These are phyloP conservation scores for Drosophila borealis DNA, from an alignment of 2,888 invertebrate genomes.

Conservation along the genomic window DNA sequence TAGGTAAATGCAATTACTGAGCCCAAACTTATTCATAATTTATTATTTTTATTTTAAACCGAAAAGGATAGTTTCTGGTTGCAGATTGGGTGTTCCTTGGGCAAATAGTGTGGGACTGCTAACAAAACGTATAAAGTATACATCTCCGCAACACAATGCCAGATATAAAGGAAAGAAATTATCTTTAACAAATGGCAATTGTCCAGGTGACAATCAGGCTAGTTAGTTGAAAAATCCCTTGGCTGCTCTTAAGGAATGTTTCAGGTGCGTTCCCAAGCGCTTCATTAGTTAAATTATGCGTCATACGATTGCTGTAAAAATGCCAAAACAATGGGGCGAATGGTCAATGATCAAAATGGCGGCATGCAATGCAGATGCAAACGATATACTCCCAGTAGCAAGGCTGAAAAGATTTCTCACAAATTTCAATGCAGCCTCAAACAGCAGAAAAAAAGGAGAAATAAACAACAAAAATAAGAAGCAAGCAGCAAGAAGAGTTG, in stretches of 20 bases:
- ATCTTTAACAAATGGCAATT: slow-evolving; percentile 19
- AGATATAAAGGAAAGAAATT: neutral
- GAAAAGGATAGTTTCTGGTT: too few species aligned
- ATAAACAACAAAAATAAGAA: slow-evolving; percentile 26
- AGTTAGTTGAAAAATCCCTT: slow-evolving; percentile 20
- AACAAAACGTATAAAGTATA: neutral
- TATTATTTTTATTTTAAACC: too few species aligned
- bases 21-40: too few species aligned
- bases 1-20: too few species aligned
- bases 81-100: too few species aligned
- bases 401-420: slow-evolving; percentile 75
- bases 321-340: slow-evolving; percentile 56
- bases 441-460: slow-evolving; percentile 23
- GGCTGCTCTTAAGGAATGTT: slow-evolving; percentile 19
- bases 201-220: slow-evolving; percentile 44
- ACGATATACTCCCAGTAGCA: slow-evolving; percentile 67
- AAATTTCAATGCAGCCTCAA: slow-evolving; percentile 70
- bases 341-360: slow-evolving; percentile 70
- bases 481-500: slow-evolving; percentile 42
- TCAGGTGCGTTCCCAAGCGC: slow-evolving; percentile 48
- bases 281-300: slow-evolving; percentile 78
- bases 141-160: neutral
- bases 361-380: slow-evolving; percentile 76
- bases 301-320: slow-evolving; percentile 71
- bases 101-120: too few species aligned